Percentiles rank a stretch among this genome's conserved stretches.
Conservation (phyloP, 2,888 invertebrate genomes). For the Melipona bicolor region DNA sequence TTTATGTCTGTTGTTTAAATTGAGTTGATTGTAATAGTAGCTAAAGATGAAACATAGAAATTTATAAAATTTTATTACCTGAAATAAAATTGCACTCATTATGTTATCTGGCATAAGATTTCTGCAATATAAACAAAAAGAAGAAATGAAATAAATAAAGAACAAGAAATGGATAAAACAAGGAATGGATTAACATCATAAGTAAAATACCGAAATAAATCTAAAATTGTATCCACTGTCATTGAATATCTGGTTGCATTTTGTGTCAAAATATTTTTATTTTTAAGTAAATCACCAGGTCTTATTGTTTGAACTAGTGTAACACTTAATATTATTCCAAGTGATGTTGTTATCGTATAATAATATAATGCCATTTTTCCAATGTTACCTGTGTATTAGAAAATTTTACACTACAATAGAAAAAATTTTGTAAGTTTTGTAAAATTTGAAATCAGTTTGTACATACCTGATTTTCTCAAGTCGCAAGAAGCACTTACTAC, state of each 20-base stretch:
- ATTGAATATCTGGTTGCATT: constrained; percentile 87
- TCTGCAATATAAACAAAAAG: constrained; percentile 66
- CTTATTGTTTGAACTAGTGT: constrained; percentile 94
- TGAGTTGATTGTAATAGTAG: constrained; percentile 13
- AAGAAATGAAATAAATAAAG: background rate
- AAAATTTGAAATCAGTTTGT: background rate
- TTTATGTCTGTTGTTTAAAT: constrained; percentile 23
- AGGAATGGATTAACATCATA: background rate
- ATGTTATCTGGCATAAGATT: constrained; percentile 97
- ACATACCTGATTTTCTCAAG: constrained; percentile 78
- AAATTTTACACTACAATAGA: background rate
- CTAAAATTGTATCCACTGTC: constrained; percentile 95
- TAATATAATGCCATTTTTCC: constrained; percentile 85
- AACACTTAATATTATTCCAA: constrained; percentile 95
- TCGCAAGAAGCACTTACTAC: constrained; percentile 88
- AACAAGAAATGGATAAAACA: background rate
- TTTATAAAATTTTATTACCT: constrained; percentile 70
- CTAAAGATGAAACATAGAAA: background rate
- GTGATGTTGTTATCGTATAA: constrained; percentile 96
- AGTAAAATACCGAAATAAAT: constrained; percentile 90
- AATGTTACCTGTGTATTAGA: constrained; percentile 73
- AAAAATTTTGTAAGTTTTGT: too few relatives aligned
- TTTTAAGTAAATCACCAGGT: constrained; percentile 87
- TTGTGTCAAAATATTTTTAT: constrained; percentile 27
- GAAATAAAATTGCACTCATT: constrained; percentile 91